Conservation (phyloP, 1,140 invertebrate species). For the Drosophila nebulosa region DNA sequence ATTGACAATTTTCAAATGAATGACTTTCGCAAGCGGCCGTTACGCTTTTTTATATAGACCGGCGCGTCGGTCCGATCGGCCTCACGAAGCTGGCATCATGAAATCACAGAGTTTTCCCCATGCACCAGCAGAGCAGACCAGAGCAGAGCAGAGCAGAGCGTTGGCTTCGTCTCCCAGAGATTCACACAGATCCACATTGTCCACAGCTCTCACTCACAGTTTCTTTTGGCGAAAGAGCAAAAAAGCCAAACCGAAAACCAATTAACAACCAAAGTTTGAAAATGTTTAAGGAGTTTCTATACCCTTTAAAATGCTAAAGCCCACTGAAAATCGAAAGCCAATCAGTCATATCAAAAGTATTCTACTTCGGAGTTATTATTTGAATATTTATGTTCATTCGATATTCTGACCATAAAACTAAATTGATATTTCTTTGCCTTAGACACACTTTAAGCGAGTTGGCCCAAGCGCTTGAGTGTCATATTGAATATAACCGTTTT, state of each 20-base stretch:
- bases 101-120: constrained; percentile 22
- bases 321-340: too few relatives aligned
- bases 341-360: too few relatives aligned
- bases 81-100: constrained; percentile 16
- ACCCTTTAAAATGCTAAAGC: background rate
- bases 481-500: background rate
- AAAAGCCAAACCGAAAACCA: background rate
- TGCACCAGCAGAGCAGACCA: background rate
- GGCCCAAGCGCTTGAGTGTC: too few relatives aligned
- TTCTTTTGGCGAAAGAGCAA: background rate
- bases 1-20: constrained; percentile 67
- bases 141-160: background rate
- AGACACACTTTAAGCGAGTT: too few relatives aligned
- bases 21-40: constrained; percentile 53
- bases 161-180: background rate
- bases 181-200: background rate
- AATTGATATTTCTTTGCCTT: too few relatives aligned
- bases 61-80: background rate
- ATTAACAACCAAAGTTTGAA: background rate
- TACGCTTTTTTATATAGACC: constrained; percentile 57
- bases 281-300: background rate
- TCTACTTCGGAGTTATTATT: too few relatives aligned
- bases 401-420: too few relatives aligned
- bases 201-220: background rate
- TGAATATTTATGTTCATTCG: too few relatives aligned